Conservation (phyloP, 2,888 invertebrate genomes). For the Limnephilus auricula region DNA sequence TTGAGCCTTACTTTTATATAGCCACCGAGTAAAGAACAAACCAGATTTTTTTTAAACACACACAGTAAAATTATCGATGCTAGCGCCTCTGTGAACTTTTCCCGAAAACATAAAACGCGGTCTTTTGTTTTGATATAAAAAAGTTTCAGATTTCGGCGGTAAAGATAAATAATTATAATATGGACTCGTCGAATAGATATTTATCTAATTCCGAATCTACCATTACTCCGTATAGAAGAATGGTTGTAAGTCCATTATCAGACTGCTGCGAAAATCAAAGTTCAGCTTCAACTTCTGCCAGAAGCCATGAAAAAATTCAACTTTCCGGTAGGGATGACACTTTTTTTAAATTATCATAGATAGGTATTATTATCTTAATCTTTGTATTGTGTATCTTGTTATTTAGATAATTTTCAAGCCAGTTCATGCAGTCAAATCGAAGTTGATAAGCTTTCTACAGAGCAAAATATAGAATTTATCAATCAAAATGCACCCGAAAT, state of each 20-base stretch:
- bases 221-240: slow-evolving; percentile 27
- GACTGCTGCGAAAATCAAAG: slow-evolving; percentile 9
- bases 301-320: slow-evolving; percentile 31
- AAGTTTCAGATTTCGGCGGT: slow-evolving; percentile 33
- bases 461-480: not conserved
- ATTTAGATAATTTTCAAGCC: not conserved
- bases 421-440: not conserved
- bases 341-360: not conserved
- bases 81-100: slow-evolving; percentile 1
- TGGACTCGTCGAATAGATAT: not conserved
- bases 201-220: slow-evolving; percentile 18
- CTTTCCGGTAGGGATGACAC: not conserved
- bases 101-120: not conserved
- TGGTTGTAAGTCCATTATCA: slow-evolving; percentile 39
- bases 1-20: not conserved
- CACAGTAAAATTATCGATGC: too few relatives aligned
- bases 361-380: not conserved
- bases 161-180: slow-evolving; percentile 11
- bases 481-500: slow-evolving; percentile 13
- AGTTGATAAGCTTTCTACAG: slow-evolving; percentile 4
- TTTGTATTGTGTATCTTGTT: not conserved
- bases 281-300: slow-evolving; percentile 9
- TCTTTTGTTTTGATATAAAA: slow-evolving; percentile 5
- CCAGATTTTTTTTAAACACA: not conserved
- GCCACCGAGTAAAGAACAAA: not conserved